phyloP scores from a whole-genome alignment of 2,888 invertebrate species.

The Ecdyonurus torrentis region DNA sequence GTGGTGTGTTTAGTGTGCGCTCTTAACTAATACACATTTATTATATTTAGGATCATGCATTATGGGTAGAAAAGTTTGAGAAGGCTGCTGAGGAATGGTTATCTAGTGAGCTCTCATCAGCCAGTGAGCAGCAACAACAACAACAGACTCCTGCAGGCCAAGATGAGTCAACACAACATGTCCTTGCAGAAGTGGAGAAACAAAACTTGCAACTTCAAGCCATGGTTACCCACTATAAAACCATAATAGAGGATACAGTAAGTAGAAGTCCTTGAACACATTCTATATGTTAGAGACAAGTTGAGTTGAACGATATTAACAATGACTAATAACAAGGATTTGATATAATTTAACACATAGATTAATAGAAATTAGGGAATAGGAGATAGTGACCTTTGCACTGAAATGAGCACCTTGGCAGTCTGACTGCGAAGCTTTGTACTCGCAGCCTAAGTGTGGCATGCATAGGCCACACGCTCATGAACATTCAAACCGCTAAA shows the following conservation, averaged over 20 bases:
- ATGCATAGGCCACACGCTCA: no score
- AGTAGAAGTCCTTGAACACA: conserved; percentile 27
- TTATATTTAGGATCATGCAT: conserved; percentile 15
- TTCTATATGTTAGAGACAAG: no score
- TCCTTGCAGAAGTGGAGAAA: conserved; percentile 30
- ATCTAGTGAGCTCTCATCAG: conserved; percentile 5
- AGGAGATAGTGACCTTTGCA: no score
- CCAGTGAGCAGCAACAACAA: conserved; percentile 18
- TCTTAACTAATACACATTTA: neutral
- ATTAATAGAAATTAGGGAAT: no score
- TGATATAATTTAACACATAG: no score
- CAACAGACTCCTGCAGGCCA: conserved; percentile 17
- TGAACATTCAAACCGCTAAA: no score
- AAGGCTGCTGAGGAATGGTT: conserved; percentile 20
- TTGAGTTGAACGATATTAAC: no score
- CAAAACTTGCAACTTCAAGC: conserved; percentile 46
- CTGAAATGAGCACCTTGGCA: no score
- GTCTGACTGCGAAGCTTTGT: no score
- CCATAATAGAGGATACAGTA: conserved; percentile 60
- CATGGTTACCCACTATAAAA: conserved; percentile 47
- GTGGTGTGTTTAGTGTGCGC: no score
- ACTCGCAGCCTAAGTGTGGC: no score
- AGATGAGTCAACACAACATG: conserved; percentile 20
- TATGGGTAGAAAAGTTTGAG: conserved; percentile 22
- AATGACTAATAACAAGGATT: no score